Evolutionary conservation across 2,113 vertebrate genomes (phyloP).

Genomic region (Dicentrarchus labrax): DNA sequence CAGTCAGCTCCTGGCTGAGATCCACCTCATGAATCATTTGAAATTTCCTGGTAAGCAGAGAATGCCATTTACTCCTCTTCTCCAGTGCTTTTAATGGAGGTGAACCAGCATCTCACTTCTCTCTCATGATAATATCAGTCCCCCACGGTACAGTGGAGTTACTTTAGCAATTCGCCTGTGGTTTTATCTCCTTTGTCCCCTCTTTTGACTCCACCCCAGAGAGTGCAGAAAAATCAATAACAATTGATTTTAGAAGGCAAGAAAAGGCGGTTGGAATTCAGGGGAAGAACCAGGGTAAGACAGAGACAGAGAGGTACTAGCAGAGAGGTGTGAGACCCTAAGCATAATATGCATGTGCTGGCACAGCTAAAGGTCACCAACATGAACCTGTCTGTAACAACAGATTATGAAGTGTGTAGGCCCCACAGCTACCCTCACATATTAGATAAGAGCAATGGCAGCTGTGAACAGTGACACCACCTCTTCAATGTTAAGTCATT

Average conservation of each 20-base stretch:
- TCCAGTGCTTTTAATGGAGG: conserved; percentile 37
- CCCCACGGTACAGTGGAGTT: conserved; percentile 65
- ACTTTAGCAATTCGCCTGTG: conserved; percentile 79
- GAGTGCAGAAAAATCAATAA: conserved; percentile 84
- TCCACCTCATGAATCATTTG: conserved; percentile 34
- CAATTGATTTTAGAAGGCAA: conserved; percentile 83
- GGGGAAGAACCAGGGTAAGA: conserved; percentile 69
- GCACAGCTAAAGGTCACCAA: conserved; percentile 80
- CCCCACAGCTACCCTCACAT: conserved; percentile 25
- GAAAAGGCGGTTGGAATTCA: conserved; percentile 82
- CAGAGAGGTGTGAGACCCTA: conserved; percentile 57
- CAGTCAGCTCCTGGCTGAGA: conserved; percentile 2
- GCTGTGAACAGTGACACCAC: neutral
- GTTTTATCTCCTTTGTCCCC: conserved; percentile 84
- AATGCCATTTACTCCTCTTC: conserved; percentile 44
- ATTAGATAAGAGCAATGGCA: conserved; percentile 29
- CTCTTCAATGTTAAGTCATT: conserved; percentile 18
- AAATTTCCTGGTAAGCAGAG: conserved; percentile 41
- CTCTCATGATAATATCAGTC: conserved; percentile 66
- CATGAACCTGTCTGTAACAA: conserved; percentile 71
- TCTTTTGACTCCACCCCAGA: conserved; percentile 79
- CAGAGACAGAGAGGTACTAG: conserved; percentile 71
- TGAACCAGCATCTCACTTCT: conserved; percentile 49
- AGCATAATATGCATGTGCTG: conserved; percentile 75
- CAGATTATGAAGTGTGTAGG: conserved; percentile 68